These are phyloP conservation scores for Hirtodrosophila alboralis DNA, from an alignment of 2,888 invertebrate genomes.

Conservation along the genomic window DNA sequence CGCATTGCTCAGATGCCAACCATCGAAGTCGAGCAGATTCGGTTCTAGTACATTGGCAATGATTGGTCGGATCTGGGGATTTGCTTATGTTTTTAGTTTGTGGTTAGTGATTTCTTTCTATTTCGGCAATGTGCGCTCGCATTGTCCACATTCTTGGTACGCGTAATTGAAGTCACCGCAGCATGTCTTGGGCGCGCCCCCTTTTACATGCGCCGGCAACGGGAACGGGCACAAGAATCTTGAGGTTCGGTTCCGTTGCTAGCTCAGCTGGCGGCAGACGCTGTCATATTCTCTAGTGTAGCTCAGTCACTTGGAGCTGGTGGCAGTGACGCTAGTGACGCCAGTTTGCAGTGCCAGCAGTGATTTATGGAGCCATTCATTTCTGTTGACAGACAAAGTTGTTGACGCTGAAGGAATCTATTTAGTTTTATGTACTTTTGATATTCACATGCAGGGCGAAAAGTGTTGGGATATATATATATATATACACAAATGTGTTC, in stretches of 20 bases:
- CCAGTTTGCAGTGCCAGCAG: conserved; percentile 63
- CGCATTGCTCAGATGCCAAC: conserved; percentile 51
- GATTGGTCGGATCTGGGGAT: conserved; percentile 75
- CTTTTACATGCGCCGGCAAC: conserved; percentile 57
- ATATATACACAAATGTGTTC: conserved; percentile 3
- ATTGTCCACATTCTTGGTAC: conserved; percentile 73
- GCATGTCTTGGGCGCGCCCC: conserved; percentile 68
- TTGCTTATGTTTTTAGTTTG: conserved; percentile 14
- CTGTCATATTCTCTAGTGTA: conserved; percentile 67
- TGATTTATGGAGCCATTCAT: conserved; percentile 83
- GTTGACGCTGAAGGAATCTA: conserved; percentile 80
- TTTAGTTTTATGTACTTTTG: conserved; percentile 75
- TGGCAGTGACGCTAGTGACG: conserved; percentile 22
- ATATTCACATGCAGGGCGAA: conserved; percentile 46
- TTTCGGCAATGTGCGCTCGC: conserved; percentile 60
- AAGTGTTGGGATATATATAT: conserved; percentile 1
- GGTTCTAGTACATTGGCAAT: conserved; percentile 80
- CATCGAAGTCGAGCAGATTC: conserved; percentile 28
- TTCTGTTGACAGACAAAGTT: conserved; percentile 83
- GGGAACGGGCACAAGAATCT: conserved; percentile 31
- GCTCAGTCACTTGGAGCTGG: conserved; percentile 19
- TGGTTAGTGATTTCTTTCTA: conserved; percentile 12
- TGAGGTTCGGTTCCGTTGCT: conserved; percentile 9
- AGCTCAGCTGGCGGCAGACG: conserved; percentile 32
- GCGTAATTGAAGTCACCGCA: conserved; percentile 81